phyloP scores from a whole-genome alignment of 2,113 vertebrate species.

The Morone chrysops region DNA sequence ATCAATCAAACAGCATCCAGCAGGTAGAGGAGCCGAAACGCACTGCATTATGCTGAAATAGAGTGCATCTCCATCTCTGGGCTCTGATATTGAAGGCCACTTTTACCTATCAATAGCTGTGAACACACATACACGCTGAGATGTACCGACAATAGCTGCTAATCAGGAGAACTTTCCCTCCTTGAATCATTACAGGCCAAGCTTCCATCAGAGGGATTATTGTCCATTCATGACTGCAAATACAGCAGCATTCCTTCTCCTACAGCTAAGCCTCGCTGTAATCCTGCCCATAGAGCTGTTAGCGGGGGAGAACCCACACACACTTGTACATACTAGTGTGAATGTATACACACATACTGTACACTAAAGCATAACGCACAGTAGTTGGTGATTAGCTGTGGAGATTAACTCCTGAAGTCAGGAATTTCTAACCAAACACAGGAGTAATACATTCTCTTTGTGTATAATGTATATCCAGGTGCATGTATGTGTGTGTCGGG shows the following conservation, averaged over 20 bases:
- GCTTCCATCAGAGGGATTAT: constrained; percentile 44
- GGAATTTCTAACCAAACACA: constrained; percentile 12
- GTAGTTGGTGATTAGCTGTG: background rate
- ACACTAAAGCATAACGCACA: background rate
- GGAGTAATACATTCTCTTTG: background rate
- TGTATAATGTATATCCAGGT: constrained; percentile 1
- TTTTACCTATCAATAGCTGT: constrained; percentile 48
- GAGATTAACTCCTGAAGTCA: constrained; percentile 11
- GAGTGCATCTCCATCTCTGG: background rate
- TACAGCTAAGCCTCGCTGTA: constrained; percentile 21
- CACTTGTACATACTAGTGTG: background rate
- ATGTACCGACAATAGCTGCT: constrained; percentile 17
- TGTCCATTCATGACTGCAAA: constrained; percentile 44
- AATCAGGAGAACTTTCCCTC: constrained; percentile 44
- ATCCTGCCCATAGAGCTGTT: constrained; percentile 27
- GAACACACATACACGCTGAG: constrained; percentile 12
- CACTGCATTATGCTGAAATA: background rate
- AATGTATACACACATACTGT: constrained; percentile 1
- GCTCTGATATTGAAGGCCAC: constrained; percentile 57
- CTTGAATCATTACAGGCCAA: constrained; percentile 49
- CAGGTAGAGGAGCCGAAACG: background rate
- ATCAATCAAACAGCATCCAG: constrained; percentile 17
- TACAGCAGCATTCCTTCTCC: constrained; percentile 40
- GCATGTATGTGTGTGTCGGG: background rate
- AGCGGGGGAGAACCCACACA: constrained; percentile 10